Percentiles rank a stretch among this genome's conserved stretches.
phyloP scores from a whole-genome alignment of 2,797 vertebrate species.

The Leptatherina wallacei region DNA sequence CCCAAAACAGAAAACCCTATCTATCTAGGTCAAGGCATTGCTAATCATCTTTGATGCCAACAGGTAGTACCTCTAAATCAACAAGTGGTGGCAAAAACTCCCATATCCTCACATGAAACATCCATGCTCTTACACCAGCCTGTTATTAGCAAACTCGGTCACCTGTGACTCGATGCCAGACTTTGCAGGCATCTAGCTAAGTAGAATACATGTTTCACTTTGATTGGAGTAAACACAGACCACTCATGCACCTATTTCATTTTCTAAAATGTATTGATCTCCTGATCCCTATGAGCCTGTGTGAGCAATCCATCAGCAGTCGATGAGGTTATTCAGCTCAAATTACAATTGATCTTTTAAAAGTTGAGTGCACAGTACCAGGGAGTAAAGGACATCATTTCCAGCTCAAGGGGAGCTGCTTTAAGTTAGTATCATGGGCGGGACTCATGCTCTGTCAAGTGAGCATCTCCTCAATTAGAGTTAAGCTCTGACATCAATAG shows the following conservation, averaged over 20 bases:
- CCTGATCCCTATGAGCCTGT: constrained; percentile 35
- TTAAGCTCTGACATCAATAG: constrained; percentile 69
- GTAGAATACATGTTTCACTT: constrained; percentile 35
- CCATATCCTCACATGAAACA: not conserved
- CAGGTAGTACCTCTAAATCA: constrained; percentile 29
- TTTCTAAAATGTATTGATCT: constrained; percentile 63
- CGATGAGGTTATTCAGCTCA: constrained; percentile 63
- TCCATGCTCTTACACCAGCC: not conserved
- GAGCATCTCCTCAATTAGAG: constrained; percentile 75
- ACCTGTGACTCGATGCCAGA: constrained; percentile 34
- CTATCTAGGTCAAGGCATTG: not conserved
- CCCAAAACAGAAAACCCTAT: not conserved
- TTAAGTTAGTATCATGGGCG: constrained; percentile 55
- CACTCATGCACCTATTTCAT: constrained; percentile 52
- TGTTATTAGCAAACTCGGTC: constrained; percentile 30
- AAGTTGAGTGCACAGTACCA: constrained; percentile 56
- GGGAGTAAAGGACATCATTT: constrained; percentile 60
- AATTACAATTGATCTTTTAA: constrained; percentile 73
- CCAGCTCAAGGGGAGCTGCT: constrained; percentile 61
- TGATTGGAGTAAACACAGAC: constrained; percentile 40
- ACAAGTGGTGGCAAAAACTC: constrained; percentile 31
- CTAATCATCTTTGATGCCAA: constrained; percentile 39
- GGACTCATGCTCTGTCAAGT: constrained; percentile 49
- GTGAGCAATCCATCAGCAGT: constrained; percentile 54
- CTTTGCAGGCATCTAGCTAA: constrained; percentile 32